Evolutionary conservation across 2,888 invertebrate genomes (phyloP).

Genomic region (Agonum fuliginosum): DNA sequence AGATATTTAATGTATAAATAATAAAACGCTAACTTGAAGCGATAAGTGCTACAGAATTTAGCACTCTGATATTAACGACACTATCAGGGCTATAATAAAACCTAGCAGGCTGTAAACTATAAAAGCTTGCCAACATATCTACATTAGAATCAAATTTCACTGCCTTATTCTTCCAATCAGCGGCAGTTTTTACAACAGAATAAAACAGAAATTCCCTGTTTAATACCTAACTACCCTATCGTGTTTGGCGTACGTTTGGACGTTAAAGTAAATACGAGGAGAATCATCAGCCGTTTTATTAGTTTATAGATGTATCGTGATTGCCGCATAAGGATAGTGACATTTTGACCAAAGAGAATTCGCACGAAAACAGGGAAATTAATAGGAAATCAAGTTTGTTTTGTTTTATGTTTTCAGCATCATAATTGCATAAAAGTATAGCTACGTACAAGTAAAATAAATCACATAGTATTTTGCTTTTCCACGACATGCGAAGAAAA

Average conservation of each 20-base stretch:
- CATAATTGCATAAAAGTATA: too few species aligned
- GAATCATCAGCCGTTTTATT: neutral
- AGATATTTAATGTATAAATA: too few species aligned
- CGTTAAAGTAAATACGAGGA: neutral
- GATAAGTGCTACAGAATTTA: slow-evolving; percentile 6
- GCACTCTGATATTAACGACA: slow-evolving; percentile 3
- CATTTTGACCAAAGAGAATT: too few species aligned
- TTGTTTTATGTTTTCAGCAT: too few species aligned
- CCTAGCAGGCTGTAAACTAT: neutral
- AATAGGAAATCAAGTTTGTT: too few species aligned
- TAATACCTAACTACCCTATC: neutral
- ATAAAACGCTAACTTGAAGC: too few species aligned
- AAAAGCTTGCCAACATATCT: neutral
- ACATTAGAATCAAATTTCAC: slow-evolving; percentile 4
- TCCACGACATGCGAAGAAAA: too few species aligned
- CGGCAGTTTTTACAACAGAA: neutral
- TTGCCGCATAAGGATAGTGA: too few species aligned
- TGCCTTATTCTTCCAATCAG: slow-evolving; percentile 11
- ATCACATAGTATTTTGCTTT: too few species aligned
- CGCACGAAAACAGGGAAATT: too few species aligned
- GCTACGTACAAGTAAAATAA: too few species aligned
- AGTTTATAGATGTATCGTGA: neutral
- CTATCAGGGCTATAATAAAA: neutral
- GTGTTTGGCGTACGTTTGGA: neutral
- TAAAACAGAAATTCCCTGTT: neutral